Conservation (phyloP, 2,888 invertebrate genomes). For the Dryomyza anilis region DNA sequence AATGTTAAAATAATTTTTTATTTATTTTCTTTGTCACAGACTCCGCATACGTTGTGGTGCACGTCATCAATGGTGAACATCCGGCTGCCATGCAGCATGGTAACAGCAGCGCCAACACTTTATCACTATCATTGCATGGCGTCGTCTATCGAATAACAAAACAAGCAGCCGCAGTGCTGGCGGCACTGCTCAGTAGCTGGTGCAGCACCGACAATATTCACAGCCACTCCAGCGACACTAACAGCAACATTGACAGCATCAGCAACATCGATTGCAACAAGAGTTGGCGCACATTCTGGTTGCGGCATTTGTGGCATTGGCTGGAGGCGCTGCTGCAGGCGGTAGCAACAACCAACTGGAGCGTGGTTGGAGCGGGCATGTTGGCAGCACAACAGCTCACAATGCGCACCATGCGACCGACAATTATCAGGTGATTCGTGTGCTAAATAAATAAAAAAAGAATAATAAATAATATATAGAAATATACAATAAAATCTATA, state of each 20-base stretch:
- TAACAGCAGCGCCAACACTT: conserved; percentile 58
- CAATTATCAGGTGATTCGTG: conserved; percentile 30
- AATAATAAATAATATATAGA: too few relatives aligned
- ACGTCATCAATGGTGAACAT: conserved; percentile 78
- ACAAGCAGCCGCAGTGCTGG: conserved; percentile 29
- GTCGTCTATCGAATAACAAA: conserved; percentile 38
- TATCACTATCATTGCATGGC: conserved; percentile 44
- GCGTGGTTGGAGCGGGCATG: conserved; percentile 24
- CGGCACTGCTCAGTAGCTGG: conserved; percentile 21
- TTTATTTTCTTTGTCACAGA: too few relatives aligned
- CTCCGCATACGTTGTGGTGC: conserved; percentile 81
- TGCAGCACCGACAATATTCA: background rate
- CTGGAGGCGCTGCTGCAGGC: conserved; percentile 18
- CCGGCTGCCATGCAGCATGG: conserved; percentile 70
- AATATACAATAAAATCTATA: too few relatives aligned
- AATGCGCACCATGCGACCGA: conserved; percentile 1
- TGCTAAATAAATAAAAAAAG: background rate
- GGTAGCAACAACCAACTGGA: conserved; percentile 26
- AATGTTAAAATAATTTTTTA: too few relatives aligned
- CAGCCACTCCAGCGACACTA: background rate
- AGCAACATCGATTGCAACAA: background rate
- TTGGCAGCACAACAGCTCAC: background rate
- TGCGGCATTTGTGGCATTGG: background rate
- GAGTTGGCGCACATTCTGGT: background rate
- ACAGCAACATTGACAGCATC: conserved; percentile 22